These are phyloP conservation scores for Homalodisca vitripennis DNA, from an alignment of 1,140 invertebrate species.

Conservation along the genomic window DNA sequence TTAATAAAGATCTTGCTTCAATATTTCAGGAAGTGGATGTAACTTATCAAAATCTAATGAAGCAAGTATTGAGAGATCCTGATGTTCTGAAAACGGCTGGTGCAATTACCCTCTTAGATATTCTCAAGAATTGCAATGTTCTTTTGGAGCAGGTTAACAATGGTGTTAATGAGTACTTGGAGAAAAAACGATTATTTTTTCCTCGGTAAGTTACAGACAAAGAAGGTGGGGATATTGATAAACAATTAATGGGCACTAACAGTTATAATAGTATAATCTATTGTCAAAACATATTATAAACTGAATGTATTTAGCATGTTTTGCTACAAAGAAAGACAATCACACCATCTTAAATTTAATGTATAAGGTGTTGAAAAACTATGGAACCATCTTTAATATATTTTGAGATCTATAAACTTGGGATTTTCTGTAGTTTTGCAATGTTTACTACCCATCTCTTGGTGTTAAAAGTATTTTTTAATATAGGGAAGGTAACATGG, in stretches of 20 bases:
- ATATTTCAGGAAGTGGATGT: slow-evolving; percentile 61
- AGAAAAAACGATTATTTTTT: slow-evolving; percentile 89
- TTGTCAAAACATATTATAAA: background rate
- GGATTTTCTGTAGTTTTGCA: too few relatives aligned
- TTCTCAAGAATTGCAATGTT: slow-evolving; percentile 67
- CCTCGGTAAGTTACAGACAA: slow-evolving; percentile 62
- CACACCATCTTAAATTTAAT: too few relatives aligned
- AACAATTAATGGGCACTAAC: too few relatives aligned
- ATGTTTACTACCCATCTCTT: too few relatives aligned
- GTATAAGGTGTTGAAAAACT: too few relatives aligned
- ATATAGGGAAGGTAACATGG: too few relatives aligned
- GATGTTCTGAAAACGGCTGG: slow-evolving; percentile 73
- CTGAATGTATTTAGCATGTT: background rate
- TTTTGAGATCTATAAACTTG: too few relatives aligned
- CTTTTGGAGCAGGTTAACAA: slow-evolving; percentile 80
- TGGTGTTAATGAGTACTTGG: slow-evolving; percentile 86
- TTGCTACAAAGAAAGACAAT: background rate
- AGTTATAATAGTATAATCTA: too few relatives aligned
- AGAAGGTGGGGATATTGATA: too few relatives aligned
- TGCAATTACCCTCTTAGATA: slow-evolving; percentile 69
- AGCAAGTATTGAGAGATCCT: slow-evolving; percentile 65
- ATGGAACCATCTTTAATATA: too few relatives aligned
- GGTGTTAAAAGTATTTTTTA: too few relatives aligned
- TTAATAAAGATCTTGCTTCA: too few relatives aligned
- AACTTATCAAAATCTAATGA: slow-evolving; percentile 81